Evolutionary conservation across 2,888 invertebrate genomes (phyloP).

Genomic region (Scrobipalpa costella): DNA sequence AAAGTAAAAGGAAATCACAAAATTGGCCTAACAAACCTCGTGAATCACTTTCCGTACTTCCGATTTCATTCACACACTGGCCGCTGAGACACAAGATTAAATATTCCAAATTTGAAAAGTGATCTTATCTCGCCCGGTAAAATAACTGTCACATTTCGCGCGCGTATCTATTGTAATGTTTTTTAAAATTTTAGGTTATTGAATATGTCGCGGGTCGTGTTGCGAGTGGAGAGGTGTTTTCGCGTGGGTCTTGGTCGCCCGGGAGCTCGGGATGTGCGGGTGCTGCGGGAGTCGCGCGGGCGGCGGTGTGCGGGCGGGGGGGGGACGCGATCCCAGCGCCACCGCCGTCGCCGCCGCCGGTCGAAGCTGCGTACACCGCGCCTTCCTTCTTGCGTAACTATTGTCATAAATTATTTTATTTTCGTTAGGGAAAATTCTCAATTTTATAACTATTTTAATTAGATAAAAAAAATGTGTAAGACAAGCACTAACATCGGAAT

Average conservation of each 20-base stretch:
- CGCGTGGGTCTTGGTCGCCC: conserved; percentile 49
- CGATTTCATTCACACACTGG: conserved; percentile 51
- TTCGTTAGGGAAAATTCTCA: neutral
- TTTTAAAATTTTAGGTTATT: conserved; percentile 41
- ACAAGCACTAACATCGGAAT: too few species aligned
- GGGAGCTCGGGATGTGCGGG: conserved; percentile 48
- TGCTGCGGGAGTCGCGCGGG: neutral
- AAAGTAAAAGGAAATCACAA: neutral
- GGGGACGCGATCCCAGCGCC: neutral
- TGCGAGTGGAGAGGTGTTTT: conserved; percentile 31
- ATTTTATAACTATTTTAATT: neutral
- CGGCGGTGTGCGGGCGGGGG: neutral
- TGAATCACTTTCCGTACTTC: conserved; percentile 21
- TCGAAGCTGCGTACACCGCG: conserved; percentile 73
- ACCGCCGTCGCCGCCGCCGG: conserved; percentile 37
- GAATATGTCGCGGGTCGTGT: conserved; percentile 47
- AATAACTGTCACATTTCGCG: conserved; percentile 6
- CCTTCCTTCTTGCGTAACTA: conserved; percentile 80
- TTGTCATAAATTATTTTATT: conserved; percentile 48
- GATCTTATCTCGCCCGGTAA: neutral
- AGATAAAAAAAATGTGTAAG: too few species aligned
- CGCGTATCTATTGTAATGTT: conserved; percentile 11
- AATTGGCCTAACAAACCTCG: conserved; percentile 11
- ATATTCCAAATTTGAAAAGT: neutral
- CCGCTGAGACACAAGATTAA: conserved; percentile 42